A percentile compares a stretch with the other conserved stretches of the same genome.
Conservation (phyloP, 2,113 vertebrate species). For the Tachuris rubrigastra region DNA sequence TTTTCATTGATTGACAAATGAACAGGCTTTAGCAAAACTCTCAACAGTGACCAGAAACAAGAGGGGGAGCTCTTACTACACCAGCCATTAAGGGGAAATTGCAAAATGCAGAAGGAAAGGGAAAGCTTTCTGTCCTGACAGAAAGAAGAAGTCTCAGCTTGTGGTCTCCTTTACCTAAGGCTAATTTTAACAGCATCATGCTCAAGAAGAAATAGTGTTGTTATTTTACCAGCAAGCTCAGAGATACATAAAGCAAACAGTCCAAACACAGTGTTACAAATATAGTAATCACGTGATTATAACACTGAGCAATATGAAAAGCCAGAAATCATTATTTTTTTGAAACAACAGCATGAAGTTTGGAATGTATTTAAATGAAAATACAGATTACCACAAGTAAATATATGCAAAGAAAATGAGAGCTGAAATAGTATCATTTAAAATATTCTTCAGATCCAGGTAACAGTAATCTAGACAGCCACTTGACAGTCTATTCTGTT, state of each 20-base stretch:
- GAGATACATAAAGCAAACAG: background rate
- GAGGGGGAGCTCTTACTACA: constrained; percentile 26
- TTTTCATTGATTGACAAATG: background rate
- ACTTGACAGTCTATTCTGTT: background rate
- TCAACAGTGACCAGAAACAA: background rate
- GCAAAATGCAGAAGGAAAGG: background rate
- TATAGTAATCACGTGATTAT: background rate
- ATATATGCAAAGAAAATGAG: background rate
- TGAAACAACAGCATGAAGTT: background rate
- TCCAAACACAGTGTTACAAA: background rate
- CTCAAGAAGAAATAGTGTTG: background rate
- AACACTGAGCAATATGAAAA: background rate
- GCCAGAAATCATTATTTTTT: background rate
- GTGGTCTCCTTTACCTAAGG: background rate
- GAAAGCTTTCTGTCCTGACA: background rate
- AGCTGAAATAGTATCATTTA: background rate
- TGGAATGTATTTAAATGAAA: background rate
- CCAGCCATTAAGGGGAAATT: background rate
- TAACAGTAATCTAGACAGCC: background rate
- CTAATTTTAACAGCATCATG: background rate
- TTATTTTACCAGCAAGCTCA: background rate
- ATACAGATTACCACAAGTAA: background rate
- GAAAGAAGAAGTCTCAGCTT: background rate
- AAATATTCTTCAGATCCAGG: background rate
- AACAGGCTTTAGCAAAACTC: background rate